These are phyloP conservation scores for Solenodon paradoxus DNA, from an alignment of 2,113 vertebrate genomes.

Conservation along the genomic window DNA sequence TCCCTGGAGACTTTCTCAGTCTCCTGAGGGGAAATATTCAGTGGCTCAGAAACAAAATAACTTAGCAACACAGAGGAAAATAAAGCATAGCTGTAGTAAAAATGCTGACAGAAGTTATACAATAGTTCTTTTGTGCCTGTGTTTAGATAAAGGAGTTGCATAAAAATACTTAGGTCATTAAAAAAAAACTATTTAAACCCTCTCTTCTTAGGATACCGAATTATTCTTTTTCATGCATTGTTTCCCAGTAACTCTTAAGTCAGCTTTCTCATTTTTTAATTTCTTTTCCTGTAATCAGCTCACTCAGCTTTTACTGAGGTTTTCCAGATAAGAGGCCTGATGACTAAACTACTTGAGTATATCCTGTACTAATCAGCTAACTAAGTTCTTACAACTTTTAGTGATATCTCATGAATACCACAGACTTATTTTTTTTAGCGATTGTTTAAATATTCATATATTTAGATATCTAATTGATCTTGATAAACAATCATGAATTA, in stretches of 20 bases:
- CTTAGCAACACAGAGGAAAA: not conserved
- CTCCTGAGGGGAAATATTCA: not conserved
- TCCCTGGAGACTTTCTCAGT: not conserved
- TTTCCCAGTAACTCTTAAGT: not conserved
- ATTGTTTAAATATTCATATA: no score
- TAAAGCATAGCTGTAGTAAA: constrained; percentile 15
- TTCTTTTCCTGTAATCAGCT: constrained; percentile 22
- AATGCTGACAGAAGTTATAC: not conserved
- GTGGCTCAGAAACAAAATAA: constrained; percentile 42
- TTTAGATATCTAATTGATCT: no score
- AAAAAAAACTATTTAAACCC: not conserved
- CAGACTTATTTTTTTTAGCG: not conserved
- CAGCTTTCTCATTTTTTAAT: constrained; percentile 44
- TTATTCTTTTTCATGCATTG: not conserved
- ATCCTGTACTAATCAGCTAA: not conserved
- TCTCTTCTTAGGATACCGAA: not conserved
- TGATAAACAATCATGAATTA: no score
- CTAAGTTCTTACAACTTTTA: not conserved
- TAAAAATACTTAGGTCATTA: not conserved
- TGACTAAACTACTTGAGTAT: not conserved
- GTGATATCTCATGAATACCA: not conserved
- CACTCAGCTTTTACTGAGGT: not conserved
- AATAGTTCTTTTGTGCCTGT: not conserved
- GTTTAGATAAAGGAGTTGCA: not conserved
- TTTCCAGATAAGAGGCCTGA: not conserved